Evolutionary conservation across 2,113 vertebrate genomes (phyloP), one percentile per base, ranked within the genome.

Genomic region (Chloebia gouldiae): DNA sequence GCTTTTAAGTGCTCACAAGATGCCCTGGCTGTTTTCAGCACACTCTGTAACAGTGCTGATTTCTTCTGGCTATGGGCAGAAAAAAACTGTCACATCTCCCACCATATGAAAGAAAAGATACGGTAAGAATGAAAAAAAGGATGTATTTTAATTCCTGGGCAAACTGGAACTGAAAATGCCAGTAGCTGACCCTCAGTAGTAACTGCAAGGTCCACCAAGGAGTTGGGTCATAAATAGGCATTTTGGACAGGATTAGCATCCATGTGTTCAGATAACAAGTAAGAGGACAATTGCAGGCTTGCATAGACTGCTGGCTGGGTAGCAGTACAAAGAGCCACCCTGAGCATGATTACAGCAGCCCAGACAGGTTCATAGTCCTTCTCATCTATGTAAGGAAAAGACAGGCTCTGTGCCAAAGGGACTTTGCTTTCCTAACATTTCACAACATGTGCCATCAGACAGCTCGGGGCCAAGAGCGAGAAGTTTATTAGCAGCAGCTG

Each of bases 401-500:
- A 61, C 1, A 4, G 57, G 57, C n/a, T 76, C 24, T 65, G 18
- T 76, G 83, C 89, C 89, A 86, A 79, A 76, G 77, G 28, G 40
- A 17, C 47, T 96, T 86, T 95, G 64, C 51, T 44, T 86, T 44
- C 60, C 54, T 57, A 70, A 89, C 57, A 39, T 84, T 86, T 64
- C 69, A 65, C 5, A 15, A 86, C 61, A 87, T 85, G 63, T 76
- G 57, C 61, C 59, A 82, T 61, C 86, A 82, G 59, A 69, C 0
- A 0, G 61, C 54, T 82, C 77, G 56, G 5, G 61, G 11, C n/a
- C 61, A 65, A 91, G 47, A 81, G 40, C 27, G 23, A 69, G 65
- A 92, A 79, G 49, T 75, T 95, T 89, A 76, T 89, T 92, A 64
- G 78, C 57, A 80, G 83, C 44, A 71, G 19, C 39, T 92, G 68